A percentile compares a stretch with the other conserved stretches of the same genome.
Evolutionary conservation across 2,888 invertebrate species (phyloP).

Genomic region (Lymantria monacha): DNA sequence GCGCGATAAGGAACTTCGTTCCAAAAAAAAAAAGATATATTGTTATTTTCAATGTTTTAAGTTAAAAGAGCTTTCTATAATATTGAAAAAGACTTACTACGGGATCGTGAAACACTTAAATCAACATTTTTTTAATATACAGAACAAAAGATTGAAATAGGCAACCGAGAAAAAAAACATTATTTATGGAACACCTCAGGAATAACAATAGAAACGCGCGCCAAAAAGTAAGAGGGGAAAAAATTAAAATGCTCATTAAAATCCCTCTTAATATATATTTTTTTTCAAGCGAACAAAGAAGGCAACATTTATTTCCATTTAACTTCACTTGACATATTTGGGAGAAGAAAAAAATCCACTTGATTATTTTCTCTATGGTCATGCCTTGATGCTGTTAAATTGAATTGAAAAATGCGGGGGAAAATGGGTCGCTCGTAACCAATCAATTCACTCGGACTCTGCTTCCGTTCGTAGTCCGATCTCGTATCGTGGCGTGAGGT

Average conservation of each 20-base stretch:
- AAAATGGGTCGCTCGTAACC: background rate
- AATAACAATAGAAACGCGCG: slow-evolving; percentile 8
- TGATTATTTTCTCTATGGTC: slow-evolving; percentile 20
- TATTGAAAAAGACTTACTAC: background rate
- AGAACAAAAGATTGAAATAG: background rate
- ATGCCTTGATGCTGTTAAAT: slow-evolving; percentile 13
- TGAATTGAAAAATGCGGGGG: slow-evolving; percentile 12
- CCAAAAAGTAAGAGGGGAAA: slow-evolving; percentile 6
- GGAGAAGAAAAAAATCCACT: slow-evolving; percentile 14
- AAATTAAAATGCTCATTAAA: slow-evolving; percentile 9
- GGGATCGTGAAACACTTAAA: background rate
- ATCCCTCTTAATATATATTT: slow-evolving; percentile 4
- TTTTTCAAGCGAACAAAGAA: slow-evolving; percentile 12
- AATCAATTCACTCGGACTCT: slow-evolving; percentile 5
- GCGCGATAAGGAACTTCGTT: no score
- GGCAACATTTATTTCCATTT: slow-evolving; percentile 22
- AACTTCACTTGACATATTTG: slow-evolving; percentile 28
- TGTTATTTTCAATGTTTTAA: no score
- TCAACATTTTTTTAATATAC: background rate
- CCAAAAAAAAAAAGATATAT: no score
- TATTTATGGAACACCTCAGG: slow-evolving; percentile 8
- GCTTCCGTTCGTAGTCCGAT: no score
- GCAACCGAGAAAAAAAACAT: slow-evolving; percentile 7
- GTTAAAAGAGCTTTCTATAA: no score
- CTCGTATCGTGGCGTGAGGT: slow-evolving; percentile 14